These are phyloP conservation scores for Halichondria panicea DNA, from an alignment of 37 sponge, comb jelly and placozoan species.

Conservation along the genomic window DNA sequence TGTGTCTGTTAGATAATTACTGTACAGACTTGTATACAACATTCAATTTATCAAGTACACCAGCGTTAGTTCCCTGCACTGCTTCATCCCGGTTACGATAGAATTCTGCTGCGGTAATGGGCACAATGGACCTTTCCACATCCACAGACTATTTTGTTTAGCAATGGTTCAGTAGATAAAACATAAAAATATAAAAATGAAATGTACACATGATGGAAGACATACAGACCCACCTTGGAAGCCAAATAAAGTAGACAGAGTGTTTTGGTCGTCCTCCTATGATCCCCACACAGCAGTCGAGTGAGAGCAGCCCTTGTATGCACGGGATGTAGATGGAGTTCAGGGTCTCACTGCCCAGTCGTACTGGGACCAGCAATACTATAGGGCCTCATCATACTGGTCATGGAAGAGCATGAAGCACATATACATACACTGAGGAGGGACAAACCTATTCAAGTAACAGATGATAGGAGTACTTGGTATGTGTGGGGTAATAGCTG, in stretches of 20 bases:
- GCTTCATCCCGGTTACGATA: too few relatives aligned
- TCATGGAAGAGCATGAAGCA: slow-evolving; percentile 49
- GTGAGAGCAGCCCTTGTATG: slow-evolving; percentile 70
- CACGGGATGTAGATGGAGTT: slow-evolving; percentile 85
- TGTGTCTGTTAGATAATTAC: too few relatives aligned
- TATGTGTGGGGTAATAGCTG: too few relatives aligned
- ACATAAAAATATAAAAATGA: not conserved
- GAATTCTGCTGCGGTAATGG: too few relatives aligned
- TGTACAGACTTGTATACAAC: too few relatives aligned
- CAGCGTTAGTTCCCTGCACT: too few relatives aligned
- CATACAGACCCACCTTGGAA: slow-evolving; percentile 79
- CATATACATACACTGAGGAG: slow-evolving; percentile 68
- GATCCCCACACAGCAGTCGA: slow-evolving; percentile 89
- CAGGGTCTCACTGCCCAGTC: slow-evolving; percentile 88
- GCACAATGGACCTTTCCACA: too few relatives aligned
- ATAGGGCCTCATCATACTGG: slow-evolving; percentile 20
- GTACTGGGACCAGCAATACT: slow-evolving; percentile 82
- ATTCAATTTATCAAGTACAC: too few relatives aligned
- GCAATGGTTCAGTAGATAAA: not conserved
- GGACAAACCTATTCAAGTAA: not conserved
- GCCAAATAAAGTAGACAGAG: slow-evolving; percentile 97
- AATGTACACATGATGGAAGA: not conserved
- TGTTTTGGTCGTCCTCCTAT: slow-evolving; percentile 96
- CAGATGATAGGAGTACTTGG: not conserved
- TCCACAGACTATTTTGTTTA: too few relatives aligned